Conservation (phyloP, 2,113 vertebrate species). For the Nothobranchius furzeri region DNA sequence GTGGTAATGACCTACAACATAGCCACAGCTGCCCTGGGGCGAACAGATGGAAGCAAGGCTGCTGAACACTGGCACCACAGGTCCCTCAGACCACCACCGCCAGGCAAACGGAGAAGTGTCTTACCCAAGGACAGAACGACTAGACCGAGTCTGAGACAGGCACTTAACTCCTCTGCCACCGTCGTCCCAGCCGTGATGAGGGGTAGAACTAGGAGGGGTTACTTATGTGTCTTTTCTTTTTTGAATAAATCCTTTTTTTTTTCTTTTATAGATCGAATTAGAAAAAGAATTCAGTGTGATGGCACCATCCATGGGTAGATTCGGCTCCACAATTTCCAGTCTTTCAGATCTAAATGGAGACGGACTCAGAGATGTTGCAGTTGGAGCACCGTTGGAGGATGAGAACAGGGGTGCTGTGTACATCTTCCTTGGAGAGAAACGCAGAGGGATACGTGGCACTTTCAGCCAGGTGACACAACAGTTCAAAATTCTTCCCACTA, state of each 20-base stretch:
- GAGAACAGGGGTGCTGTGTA: conserved; percentile 81
- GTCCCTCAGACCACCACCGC: too few relatives aligned
- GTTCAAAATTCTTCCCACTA: not conserved
- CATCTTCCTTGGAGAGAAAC: conserved; percentile 78
- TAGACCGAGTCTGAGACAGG: too few relatives aligned
- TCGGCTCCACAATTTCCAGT: conserved; percentile 79
- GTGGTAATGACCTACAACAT: too few relatives aligned
- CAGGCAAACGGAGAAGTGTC: too few relatives aligned
- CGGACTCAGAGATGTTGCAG: conserved; percentile 77
- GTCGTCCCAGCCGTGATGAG: not conserved
- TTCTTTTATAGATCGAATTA: conserved; percentile 60
- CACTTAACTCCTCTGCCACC: too few relatives aligned
- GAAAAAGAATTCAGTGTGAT: conserved; percentile 35
- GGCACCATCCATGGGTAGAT: conserved; percentile 73
- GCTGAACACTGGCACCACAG: too few relatives aligned
- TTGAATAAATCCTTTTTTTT: not conserved
- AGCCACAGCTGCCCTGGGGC: too few relatives aligned
- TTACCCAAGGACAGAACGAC: too few relatives aligned
- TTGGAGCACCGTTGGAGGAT: conserved; percentile 85
- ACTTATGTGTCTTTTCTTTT: not conserved
- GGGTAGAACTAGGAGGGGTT: not conserved
- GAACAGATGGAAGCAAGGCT: too few relatives aligned
- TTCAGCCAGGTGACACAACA: conserved; percentile 25
- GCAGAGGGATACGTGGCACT: conserved; percentile 46
- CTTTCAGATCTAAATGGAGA: conserved; percentile 85